Percentiles rank a stretch among this genome's conserved stretches.
Evolutionary conservation across 2,888 invertebrate genomes (phyloP).

Genomic region (Callyntrura sp.): DNA sequence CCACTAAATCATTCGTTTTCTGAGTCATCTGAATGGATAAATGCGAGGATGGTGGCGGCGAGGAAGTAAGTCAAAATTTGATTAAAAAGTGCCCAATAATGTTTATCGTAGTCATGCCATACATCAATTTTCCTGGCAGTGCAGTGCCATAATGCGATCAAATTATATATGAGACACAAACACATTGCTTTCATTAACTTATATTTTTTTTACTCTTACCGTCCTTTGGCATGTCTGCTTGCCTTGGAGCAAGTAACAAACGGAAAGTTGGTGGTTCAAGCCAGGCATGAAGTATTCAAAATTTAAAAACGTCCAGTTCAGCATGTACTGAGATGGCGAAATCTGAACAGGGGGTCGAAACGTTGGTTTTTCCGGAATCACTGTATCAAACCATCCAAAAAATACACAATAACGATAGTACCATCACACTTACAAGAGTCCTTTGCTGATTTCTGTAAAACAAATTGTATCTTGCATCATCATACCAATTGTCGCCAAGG

Average conservation of each 20-base stretch:
- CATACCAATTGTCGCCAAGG: conserved; percentile 74
- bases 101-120: too few relatives aligned
- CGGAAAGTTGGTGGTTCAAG: conserved; percentile 78
- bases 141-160: not conserved
- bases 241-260: conserved; percentile 73
- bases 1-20: too few relatives aligned
- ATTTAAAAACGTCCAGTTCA: conserved; percentile 80
- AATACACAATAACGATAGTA: too few relatives aligned
- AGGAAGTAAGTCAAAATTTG: too few relatives aligned
- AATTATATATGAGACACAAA: too few relatives aligned
- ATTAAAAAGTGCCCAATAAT: too few relatives aligned
- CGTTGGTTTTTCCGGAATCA: conserved; percentile 80
- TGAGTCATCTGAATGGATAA: too few relatives aligned
- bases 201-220: too few relatives aligned
- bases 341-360: conserved; percentile 47
- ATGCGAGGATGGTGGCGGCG: too few relatives aligned
- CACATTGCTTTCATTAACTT: too few relatives aligned
- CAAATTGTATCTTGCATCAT: too few relatives aligned
- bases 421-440: not conserved
- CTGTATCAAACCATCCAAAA: conserved; percentile 61
- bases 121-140: not conserved
- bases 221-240: conserved; percentile 66
- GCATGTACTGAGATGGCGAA: conserved; percentile 54
- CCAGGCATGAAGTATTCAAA: conserved; percentile 81
- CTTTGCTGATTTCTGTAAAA: not conserved